Evolutionary conservation across 2,113 vertebrate species (phyloP), one percentile per base, ranked within the genome.

Genomic region (Rallus limicola): DNA sequence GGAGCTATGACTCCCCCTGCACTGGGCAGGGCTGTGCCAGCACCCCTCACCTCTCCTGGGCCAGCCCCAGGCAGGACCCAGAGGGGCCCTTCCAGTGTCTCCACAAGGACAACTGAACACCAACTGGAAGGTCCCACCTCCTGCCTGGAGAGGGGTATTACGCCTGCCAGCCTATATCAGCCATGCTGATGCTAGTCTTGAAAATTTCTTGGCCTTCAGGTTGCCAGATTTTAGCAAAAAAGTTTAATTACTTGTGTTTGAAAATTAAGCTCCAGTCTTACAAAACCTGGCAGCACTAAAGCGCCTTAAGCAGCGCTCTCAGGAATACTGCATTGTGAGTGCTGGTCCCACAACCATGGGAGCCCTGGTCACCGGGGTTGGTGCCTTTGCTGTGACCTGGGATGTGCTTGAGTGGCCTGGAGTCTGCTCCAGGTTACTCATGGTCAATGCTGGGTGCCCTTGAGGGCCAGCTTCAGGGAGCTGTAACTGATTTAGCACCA

Each of bases 281-380:
- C 14, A 46, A 29, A 50, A 62, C 44, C 4, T 17, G 7, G 13
- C 29, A 40, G 18, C 25, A 33, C 8, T 15, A 40, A 48, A 60
- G 25, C 36, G 62, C 34, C 55, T 38, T 38, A 71, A 85, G 38
- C 36, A 29, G 29, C 0, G 0, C 31, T 36, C 2, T 59, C 29
- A 9, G 42, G 21, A 48, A 33, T 29, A 12, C 6, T 34, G 16
- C n/a, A 5, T n/a, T 40, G 25, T 25, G 5, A 26, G 12, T 38
- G 20, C 38, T 26, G 50, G 40, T 75, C 38, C 34, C 21, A 13
- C 15, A 8, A 18, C 52, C 63, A 44, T 11, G 8, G n/a, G 16
- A 69, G 12, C 23, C 17, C 46, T 29, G n/a, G 40, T 28, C 52
- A 28, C 46, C 0, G 1, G 38, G 20, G 19, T 13, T 0, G 3